A percentile compares a stretch with the other conserved stretches of the same genome.
These are phyloP conservation scores for Carcina quercana DNA, from an alignment of 2,888 invertebrate genomes.

Conservation along the genomic window DNA sequence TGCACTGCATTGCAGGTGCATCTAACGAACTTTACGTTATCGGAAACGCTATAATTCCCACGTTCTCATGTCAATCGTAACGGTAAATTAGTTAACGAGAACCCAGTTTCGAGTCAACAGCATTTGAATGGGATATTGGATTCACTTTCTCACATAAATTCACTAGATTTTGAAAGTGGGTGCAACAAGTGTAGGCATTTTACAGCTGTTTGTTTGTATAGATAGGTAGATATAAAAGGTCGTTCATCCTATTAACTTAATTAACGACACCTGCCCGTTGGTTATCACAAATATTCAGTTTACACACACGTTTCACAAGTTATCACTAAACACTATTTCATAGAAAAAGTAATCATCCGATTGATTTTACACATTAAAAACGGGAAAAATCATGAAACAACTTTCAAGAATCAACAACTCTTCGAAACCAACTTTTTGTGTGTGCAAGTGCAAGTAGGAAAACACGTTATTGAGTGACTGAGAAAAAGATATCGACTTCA, in stretches of 20 bases:
- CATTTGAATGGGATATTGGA: constrained; percentile 39
- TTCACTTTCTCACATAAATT: constrained; percentile 58
- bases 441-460: no score
- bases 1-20: constrained; percentile 60
- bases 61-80: constrained; percentile 42
- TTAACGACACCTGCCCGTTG: constrained; percentile 18
- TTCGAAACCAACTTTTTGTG: no score
- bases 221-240: constrained; percentile 25
- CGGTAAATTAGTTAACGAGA: constrained; percentile 52
- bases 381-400: no score
- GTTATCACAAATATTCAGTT: not conserved
- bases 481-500: no score
- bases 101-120: constrained; percentile 27
- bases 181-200: constrained; percentile 47
- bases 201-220: constrained; percentile 49
- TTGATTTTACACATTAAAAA: no score
- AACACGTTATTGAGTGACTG: no score
- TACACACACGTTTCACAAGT: no score
- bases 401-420: no score
- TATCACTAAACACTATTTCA: no score
- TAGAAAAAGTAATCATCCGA: no score
- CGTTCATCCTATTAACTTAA: constrained; percentile 27
- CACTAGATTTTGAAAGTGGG: constrained; percentile 57
- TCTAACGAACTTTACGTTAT: constrained; percentile 45
- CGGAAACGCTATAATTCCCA: constrained; percentile 49